A percentile compares a stretch with the other conserved stretches of the same genome.
phyloP scores from a whole-genome alignment of 2,797 vertebrate species.

The Myripristis jacobus region DNA sequence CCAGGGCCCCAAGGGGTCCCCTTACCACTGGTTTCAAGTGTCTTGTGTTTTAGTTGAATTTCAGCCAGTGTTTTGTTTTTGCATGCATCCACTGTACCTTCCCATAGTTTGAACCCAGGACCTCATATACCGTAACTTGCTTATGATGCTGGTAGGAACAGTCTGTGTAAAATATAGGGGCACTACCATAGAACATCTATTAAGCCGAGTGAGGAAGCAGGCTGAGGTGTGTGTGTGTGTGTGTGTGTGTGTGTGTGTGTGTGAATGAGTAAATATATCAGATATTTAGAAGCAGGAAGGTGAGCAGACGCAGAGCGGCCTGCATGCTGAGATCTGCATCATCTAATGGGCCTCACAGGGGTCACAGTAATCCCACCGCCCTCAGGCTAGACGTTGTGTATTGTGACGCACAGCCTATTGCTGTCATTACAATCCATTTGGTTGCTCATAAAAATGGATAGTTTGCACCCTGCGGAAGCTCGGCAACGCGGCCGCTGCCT shows the following conservation, averaged over 20 bases:
- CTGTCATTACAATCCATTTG: conserved; percentile 77
- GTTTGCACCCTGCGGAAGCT: conserved; percentile 12
- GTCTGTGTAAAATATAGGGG: not conserved
- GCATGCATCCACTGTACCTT: not conserved
- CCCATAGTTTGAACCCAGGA: too few relatives aligned
- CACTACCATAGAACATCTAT: too few relatives aligned
- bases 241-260: not conserved
- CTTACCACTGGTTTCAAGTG: too few relatives aligned
- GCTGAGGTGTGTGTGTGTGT: not conserved
- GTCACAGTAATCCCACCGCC: conserved; percentile 38
- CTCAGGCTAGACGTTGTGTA: not conserved
- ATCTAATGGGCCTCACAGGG: conserved; percentile 50
- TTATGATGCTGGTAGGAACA: not conserved
- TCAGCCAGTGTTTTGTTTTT: not conserved
- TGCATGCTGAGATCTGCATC: conserved; percentile 25
- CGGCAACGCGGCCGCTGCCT: conserved; percentile 10
- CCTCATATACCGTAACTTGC: too few relatives aligned
- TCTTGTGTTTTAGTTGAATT: not conserved
- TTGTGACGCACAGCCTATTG: conserved; percentile 15
- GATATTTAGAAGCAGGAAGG: not conserved
- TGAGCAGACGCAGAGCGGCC: conserved; percentile 20
- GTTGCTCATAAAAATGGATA: conserved; percentile 53
- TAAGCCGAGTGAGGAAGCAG: too few relatives aligned
- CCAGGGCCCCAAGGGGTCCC: too few relatives aligned
- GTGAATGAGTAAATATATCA: not conserved